Conservation (phyloP, 2,888 invertebrate species). For the Platycheirus albimanus region DNA sequence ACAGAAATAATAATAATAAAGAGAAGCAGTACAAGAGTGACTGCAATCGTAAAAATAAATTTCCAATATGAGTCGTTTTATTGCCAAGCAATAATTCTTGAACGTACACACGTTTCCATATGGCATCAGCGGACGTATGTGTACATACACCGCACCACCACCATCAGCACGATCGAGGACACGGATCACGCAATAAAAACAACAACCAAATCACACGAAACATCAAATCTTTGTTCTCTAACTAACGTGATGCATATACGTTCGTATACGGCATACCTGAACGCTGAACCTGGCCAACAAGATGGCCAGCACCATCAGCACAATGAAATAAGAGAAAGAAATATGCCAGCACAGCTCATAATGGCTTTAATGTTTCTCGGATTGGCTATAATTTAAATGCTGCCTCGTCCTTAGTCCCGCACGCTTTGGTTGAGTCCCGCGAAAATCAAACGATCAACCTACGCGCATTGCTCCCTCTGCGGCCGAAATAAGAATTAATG, state of each 20-base stretch:
- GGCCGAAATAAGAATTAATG: constrained; percentile 76
- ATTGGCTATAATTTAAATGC: constrained; percentile 77
- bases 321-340: constrained; percentile 50
- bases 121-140: constrained; percentile 63
- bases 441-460: constrained; percentile 27
- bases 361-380: constrained; percentile 77
- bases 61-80: constrained; percentile 77
- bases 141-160: constrained; percentile 3
- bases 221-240: constrained; percentile 43
- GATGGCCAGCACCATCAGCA: constrained; percentile 19
- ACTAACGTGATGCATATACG: too few relatives aligned
- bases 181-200: constrained; percentile 56
- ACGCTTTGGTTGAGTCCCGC: constrained; percentile 1
- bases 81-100: constrained; percentile 76
- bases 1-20: background rate
- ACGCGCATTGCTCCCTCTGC: constrained; percentile 24
- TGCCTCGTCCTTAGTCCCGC: constrained; percentile 48
- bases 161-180: constrained; percentile 41
- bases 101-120: constrained; percentile 60
- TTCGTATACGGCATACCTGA: constrained; percentile 52
- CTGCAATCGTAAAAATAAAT: constrained; percentile 76
- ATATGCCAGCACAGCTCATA: constrained; percentile 75
- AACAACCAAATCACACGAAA: constrained; percentile 58
- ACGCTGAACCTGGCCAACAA: background rate
- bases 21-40: constrained; percentile 53